Percentiles rank a stretch among this genome's conserved stretches.
These are phyloP conservation scores for Leptestheria dahalacensis DNA, from an alignment of 1,140 invertebrate genomes.

Conservation along the genomic window DNA sequence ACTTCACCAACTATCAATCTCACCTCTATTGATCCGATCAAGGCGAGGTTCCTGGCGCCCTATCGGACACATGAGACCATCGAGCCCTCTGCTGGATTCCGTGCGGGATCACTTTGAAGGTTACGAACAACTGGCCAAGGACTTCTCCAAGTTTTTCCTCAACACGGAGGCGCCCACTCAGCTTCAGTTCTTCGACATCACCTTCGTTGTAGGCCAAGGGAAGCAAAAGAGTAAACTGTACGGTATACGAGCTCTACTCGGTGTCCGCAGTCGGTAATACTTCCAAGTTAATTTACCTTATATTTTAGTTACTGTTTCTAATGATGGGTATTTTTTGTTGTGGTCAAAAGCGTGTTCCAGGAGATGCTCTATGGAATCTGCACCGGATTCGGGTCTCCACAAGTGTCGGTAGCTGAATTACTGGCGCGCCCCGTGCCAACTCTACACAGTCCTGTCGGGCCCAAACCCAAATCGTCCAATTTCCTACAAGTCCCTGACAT, in stretches of 20 bases:
- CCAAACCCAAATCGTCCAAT: constrained; percentile 58
- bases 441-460: constrained; percentile 52
- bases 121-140: constrained; percentile 81
- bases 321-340: constrained; percentile 14
- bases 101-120: constrained; percentile 76
- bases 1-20: no score
- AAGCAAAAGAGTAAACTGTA: constrained; percentile 79
- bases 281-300: not conserved
- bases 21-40: constrained; percentile 12
- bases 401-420: constrained; percentile 75
- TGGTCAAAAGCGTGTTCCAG: constrained; percentile 48
- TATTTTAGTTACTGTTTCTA: not conserved
- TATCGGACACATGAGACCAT: constrained; percentile 82
- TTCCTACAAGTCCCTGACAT: constrained; percentile 71
- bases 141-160: constrained; percentile 74
- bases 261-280: constrained; percentile 58
- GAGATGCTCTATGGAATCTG: constrained; percentile 92
- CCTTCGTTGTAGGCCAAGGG: constrained; percentile 75
- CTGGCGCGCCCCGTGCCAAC: constrained; percentile 68
- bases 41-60: constrained; percentile 78
- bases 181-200: constrained; percentile 60
- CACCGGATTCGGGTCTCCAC: constrained; percentile 80
- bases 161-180: constrained; percentile 47
- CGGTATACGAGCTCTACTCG: constrained; percentile 76
- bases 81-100: constrained; percentile 76